Base-by-base conservation (phyloP, 1,140 invertebrate genomes). In the Dendrolimus punctatus region DNA sequence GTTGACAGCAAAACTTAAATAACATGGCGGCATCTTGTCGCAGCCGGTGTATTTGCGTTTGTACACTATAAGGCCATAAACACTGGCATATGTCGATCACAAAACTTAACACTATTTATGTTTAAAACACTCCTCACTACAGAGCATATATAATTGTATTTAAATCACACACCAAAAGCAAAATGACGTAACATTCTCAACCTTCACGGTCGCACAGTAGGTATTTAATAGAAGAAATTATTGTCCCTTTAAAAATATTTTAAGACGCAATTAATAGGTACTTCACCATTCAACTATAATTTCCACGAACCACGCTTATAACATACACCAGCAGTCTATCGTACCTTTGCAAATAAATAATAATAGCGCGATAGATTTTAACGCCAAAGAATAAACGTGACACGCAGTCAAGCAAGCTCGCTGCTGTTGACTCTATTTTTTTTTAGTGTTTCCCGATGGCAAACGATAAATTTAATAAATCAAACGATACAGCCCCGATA, bases 131-230 rank as follows among this genome's bases (percentile, higher is more conserved):
- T 68, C 63, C 57, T 55, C 61, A 71, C 53, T 66, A 62, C 57
- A 55, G 51, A 72, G 64, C 52, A 59, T 75, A 74, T 77, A 76
- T 73, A 77, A 72, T 63, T 77, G 68, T 70, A 69, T 80, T 73
- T 70, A 69, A 77, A 81, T 76, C 76, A 83, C 72, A 76, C 78
- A 81, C 72, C 76, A 74, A 65, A 76, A 68, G 66, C 71, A 73
- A 83, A 85, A 82, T 83, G 82, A 85, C 82, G 82, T 85, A 85
- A 85, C 82, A 85, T 79, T 83, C 82, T 85, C 79, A 85, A 83
- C 82, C 82, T 85, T 85, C 82, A 85, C 82, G 79, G 79, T 82
- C 80, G 80, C 79, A 80, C 70, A 76, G 64, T 53, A 64, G 53
- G 73, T 80, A 80, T 71, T 68, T 74, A 80, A 59, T 10, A 44